Base-by-base conservation (phyloP, 2,888 invertebrate genomes). In the Ischnus inquisitorius region DNA sequence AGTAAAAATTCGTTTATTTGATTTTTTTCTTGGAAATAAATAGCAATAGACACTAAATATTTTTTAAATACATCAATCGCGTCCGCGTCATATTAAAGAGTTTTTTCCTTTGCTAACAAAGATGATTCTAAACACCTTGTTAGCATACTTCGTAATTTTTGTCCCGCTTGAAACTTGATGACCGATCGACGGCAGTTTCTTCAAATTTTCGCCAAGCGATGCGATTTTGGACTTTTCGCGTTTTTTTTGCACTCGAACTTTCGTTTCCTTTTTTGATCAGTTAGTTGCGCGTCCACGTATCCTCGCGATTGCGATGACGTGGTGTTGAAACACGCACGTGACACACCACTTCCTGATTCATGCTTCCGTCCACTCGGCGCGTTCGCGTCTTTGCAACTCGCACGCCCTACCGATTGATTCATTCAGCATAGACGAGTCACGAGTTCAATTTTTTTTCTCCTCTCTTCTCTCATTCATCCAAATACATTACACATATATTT, bases 321-420 rank as follows among this genome's bases (percentile, higher is more conserved):
- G 74, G 51, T 75, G 12, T 62, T 76, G 28, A 68, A 72, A 78
- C 72, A 72, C 51, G 82, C 81, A 72, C 76, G 81, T 84, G 84
- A 86, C 86, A 72, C 86, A 81, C 68, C 65, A 65, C 82, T 85
- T 77, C 74, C 83, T 81, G 83, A 85, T 82, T 86, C 77, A 79
- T 75, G 78, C 82, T 77, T 80, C 77, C 80, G 77, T 83, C 74
- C 41, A 75, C 46, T 68, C 41, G 12, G 25, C 71, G n/a, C 74
- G 74, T 75, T 62, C 64, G 62, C 48, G 57, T 80, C 28, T 77
- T 68, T 39, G 62, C 48, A 67, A 60, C 60, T 39, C 57, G 67
- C 54, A 39, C 22, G 39, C 46, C 60, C 72, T 22, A 14, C 22
- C 67, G 10, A 79, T 79, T 60, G 79, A 79, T 79, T 79, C 79